Base-by-base conservation (phyloP, 2,888 invertebrate genomes). In the Nymphalis polychloros region DNA sequence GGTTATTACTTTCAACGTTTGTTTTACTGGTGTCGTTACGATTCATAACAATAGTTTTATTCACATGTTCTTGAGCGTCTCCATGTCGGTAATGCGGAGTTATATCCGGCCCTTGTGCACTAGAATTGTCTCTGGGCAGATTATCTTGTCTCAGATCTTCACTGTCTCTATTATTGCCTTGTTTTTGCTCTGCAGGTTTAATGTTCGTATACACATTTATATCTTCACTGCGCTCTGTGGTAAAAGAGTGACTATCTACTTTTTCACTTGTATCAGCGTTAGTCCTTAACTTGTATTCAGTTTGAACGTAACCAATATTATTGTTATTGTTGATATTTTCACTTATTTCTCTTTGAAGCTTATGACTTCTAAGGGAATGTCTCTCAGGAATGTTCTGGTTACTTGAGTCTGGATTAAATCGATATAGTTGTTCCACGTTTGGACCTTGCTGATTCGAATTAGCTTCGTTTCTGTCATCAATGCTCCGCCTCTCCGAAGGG, bases 301-400 rank as follows among this genome's bases (percentile, higher is more conserved):
- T 20, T 55, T 31, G 31, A 27, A 17, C 31, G 5, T 17, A 8
- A 55, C 53, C 53, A 8, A 50, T 31, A 7, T 55, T 55, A 23
- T 55, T 55, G n/a, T 27, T 55, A 8, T 6, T n/a, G n/a, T 55
- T n/a, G n/a, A 23, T 31, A 55, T 31, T 27, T n/a, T 55, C 53
- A 55, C 17, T 31, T 17, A 55, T 23, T 52, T 20, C 52, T 52
- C 19, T 31, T 31, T 17, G 53, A 31, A n/a, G 27, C 2, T 55
- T 10, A 7, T 52, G 27, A 31, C n/a, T 23, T 16, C 17, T 55
- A 16, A n/a, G 17, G 5, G 27, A n/a, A 31, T 27, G 31, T 17
- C 17, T 55, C 31, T 55, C 31, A 1, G 27, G 27, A 1, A n/a
- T 31, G 17, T 31, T 27, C 17, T 23, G 53, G 2, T 7, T 8